phyloP scores from a whole-genome alignment of 2,888 invertebrate species.

The Criorhina ranunculi region DNA sequence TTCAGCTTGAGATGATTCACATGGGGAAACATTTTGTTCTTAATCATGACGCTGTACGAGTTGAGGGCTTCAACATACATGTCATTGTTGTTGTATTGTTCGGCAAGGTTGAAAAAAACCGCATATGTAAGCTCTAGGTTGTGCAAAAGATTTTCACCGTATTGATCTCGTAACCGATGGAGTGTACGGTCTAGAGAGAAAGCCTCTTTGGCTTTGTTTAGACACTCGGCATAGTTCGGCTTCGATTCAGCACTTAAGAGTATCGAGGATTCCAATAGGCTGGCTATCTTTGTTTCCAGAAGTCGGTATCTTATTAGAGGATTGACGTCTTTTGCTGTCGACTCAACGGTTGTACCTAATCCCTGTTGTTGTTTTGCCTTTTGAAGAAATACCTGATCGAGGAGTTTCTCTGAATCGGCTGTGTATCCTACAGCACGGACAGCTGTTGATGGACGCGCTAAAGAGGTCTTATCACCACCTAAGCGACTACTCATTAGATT shows the following conservation, averaged over 20 bases:
- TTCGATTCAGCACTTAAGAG: constrained; percentile 82
- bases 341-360: constrained; percentile 84
- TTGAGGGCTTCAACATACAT: constrained; percentile 98
- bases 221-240: constrained; percentile 84
- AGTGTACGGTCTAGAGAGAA: constrained; percentile 96
- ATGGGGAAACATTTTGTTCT: constrained; percentile 96
- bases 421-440: constrained; percentile 98
- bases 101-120: constrained; percentile 97
- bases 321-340: constrained; percentile 87
- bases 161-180: constrained; percentile 96
- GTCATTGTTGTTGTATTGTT: constrained; percentile 96
- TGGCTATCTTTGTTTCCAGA: constrained; percentile 94
- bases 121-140: constrained; percentile 98
- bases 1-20: constrained; percentile 97
- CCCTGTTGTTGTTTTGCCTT: constrained; percentile 82
- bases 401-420: constrained; percentile 88
- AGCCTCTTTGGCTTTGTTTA: constrained; percentile 98
- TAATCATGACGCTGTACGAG: constrained; percentile 96
- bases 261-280: constrained; percentile 95
- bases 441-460: constrained; percentile 96
- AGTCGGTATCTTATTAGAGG: constrained; percentile 96
- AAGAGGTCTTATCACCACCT: constrained; percentile 80
- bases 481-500: constrained; percentile 82
- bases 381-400: constrained; percentile 90
- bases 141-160: constrained; percentile 94